A percentile compares a stretch with the other conserved stretches of the same genome.
Conservation (phyloP, 2,113 vertebrate genomes). For the Oncorhynchus mykiss region DNA sequence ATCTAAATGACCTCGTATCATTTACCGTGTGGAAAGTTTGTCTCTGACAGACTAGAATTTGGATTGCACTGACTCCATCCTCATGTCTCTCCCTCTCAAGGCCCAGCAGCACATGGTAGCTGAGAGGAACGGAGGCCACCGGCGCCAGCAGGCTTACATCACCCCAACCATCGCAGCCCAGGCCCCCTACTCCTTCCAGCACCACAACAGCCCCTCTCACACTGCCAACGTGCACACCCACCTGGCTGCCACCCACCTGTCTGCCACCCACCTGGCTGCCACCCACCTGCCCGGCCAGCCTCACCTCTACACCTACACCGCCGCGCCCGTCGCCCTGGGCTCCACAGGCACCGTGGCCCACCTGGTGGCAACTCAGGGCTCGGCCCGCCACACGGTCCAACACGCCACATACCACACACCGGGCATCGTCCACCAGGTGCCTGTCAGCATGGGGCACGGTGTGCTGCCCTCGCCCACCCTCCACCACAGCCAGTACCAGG, state of each 20-base stretch:
- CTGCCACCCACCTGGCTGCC: slow-evolving; percentile 89
- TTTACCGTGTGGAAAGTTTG: no score
- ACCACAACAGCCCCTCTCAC: slow-evolving; percentile 91
- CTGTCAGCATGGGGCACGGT: slow-evolving; percentile 92
- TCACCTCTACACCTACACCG: slow-evolving; percentile 95
- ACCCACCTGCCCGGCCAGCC: slow-evolving; percentile 91
- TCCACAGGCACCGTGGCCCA: slow-evolving; percentile 93
- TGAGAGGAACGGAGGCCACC: slow-evolving; percentile 85
- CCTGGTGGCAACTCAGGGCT: slow-evolving; percentile 92
- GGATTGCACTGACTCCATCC: neutral
- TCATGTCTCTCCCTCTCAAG: slow-evolving; percentile 57
- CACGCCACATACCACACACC: slow-evolving; percentile 86
- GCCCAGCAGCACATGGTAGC: slow-evolving; percentile 90
- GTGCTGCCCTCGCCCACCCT: slow-evolving; percentile 93
- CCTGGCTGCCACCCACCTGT: slow-evolving; percentile 89
- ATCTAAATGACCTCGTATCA: no score
- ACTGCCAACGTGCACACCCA: slow-evolving; percentile 88
- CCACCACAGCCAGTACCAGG: slow-evolving; percentile 94
- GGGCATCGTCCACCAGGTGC: slow-evolving; percentile 95
- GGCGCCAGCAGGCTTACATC: slow-evolving; percentile 97
- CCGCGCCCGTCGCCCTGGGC: slow-evolving; percentile 86
- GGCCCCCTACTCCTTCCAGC: slow-evolving; percentile 93
- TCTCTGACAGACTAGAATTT: no score
- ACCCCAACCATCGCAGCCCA: slow-evolving; percentile 91
- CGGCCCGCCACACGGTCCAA: slow-evolving; percentile 87